phyloP scores from a whole-genome alignment of 1,140 invertebrate species.

The Drosophila arawakana region DNA sequence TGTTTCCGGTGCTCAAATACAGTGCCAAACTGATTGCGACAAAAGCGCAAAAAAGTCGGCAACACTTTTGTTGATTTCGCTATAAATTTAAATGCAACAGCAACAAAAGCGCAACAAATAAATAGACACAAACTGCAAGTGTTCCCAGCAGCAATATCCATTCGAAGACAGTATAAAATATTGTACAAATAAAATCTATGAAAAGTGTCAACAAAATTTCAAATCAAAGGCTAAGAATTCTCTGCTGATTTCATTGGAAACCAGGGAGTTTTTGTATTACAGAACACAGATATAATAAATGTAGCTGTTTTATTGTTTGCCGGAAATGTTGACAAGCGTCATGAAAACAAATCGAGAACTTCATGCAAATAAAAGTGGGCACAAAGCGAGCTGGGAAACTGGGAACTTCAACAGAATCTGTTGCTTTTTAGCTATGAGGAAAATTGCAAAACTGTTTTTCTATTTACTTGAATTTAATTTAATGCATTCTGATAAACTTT shows the following conservation, averaged over 20 bases:
- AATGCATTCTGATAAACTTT: constrained; percentile 74
- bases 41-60: constrained; percentile 36
- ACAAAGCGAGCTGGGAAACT: constrained; percentile 39
- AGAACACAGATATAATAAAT: constrained; percentile 9
- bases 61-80: constrained; percentile 49
- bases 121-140: constrained; percentile 15
- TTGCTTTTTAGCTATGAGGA: constrained; percentile 28
- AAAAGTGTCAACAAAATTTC: not conserved
- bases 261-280: not conserved
- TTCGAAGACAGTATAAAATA: constrained; percentile 7
- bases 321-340: constrained; percentile 69
- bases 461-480: constrained; percentile 70
- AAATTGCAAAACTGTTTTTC: constrained; percentile 56
- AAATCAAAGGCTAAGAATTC: not conserved
- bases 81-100: constrained; percentile 71
- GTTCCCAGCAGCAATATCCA: constrained; percentile 13
- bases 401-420: constrained; percentile 30
- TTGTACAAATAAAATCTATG: constrained; percentile 3
- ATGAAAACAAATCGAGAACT: constrained; percentile 74
- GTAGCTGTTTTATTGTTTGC: constrained; percentile 39
- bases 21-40: constrained; percentile 63
- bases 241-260: not conserved
- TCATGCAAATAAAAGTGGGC: constrained; percentile 59
- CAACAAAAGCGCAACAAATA: constrained; percentile 60
- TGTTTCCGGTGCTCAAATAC: constrained; percentile 79